phyloP scores from a whole-genome alignment of 2,888 invertebrate species.

The Stenodema calcarata region DNA sequence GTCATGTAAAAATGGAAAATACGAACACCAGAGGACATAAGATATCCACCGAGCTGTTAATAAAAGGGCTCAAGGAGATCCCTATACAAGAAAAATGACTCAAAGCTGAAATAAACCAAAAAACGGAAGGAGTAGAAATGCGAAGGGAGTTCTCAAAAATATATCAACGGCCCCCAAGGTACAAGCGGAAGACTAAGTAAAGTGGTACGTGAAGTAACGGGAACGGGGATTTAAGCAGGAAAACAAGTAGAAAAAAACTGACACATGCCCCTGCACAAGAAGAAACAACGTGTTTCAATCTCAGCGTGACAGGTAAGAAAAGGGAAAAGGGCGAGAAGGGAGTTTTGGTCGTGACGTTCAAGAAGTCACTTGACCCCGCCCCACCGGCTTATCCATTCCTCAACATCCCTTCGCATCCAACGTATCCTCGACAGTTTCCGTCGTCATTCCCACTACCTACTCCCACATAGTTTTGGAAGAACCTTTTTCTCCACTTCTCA shows the following conservation, averaged over 20 bases:
- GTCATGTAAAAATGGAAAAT: no score
- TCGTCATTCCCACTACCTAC: constrained; percentile 14
- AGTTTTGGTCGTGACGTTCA: constrained; percentile 27
- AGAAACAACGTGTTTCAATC: constrained; percentile 37
- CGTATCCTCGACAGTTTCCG: neutral
- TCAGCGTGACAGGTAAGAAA: neutral
- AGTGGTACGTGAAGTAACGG: neutral
- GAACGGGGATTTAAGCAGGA: neutral
- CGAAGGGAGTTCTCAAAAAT: neutral
- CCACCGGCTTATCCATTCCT: neutral
- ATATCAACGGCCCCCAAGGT: neutral
- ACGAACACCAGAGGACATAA: no score
- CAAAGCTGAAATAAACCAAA: neutral
- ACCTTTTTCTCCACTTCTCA: neutral
- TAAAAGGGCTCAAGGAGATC: neutral
- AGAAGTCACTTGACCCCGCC: constrained; percentile 38
- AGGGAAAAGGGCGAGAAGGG: neutral
- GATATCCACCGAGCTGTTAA: no score
- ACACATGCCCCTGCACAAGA: constrained; percentile 5
- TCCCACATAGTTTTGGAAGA: neutral
- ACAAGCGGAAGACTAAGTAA: neutral
- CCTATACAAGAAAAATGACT: neutral
- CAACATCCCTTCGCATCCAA: neutral
- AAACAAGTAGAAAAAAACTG: constrained; percentile 1
- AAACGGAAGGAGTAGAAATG: neutral